Evolutionary conservation across 23 tunicate genomes (phyloP).

Genomic region (Ciona savignyi): DNA sequence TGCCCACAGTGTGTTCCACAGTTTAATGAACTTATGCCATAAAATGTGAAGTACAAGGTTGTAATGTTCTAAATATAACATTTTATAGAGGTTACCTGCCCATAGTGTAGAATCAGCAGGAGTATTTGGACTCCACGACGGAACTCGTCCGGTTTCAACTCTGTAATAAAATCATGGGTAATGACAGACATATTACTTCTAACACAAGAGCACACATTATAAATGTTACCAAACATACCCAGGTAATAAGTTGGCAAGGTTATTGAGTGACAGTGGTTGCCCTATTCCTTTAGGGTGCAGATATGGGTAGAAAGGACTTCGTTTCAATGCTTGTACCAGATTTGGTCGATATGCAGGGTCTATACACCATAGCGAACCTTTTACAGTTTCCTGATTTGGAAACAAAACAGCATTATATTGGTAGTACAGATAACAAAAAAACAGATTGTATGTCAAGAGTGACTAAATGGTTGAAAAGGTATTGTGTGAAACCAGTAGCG

Average conservation of each 20-base stretch:
- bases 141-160: slow-evolving; percentile 65
- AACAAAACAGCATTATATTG: background rate
- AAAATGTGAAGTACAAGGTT: no score
- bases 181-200: no score
- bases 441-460: background rate
- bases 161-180: slow-evolving; percentile 15
- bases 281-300: slow-evolving; percentile 71
- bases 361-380: slow-evolving; percentile 93
- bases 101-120: slow-evolving; percentile 45
- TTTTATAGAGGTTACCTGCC: no score
- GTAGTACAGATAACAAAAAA: background rate
- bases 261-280: slow-evolving; percentile 59
- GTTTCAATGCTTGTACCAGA: slow-evolving; percentile 76
- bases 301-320: slow-evolving; percentile 89
- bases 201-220: no score
- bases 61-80: no score
- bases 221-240: slow-evolving; percentile 86
- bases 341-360: slow-evolving; percentile 95
- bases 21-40: no score
- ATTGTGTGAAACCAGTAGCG: background rate
- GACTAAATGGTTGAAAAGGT: background rate
- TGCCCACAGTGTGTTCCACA: no score
- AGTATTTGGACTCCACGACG: slow-evolving; percentile 66
- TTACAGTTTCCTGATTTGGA: slow-evolving; percentile 40
- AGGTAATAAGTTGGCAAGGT: slow-evolving; percentile 82